phyloP scores from a whole-genome alignment of 2,113 vertebrate genomes.

The Xenopus laevis region DNA sequence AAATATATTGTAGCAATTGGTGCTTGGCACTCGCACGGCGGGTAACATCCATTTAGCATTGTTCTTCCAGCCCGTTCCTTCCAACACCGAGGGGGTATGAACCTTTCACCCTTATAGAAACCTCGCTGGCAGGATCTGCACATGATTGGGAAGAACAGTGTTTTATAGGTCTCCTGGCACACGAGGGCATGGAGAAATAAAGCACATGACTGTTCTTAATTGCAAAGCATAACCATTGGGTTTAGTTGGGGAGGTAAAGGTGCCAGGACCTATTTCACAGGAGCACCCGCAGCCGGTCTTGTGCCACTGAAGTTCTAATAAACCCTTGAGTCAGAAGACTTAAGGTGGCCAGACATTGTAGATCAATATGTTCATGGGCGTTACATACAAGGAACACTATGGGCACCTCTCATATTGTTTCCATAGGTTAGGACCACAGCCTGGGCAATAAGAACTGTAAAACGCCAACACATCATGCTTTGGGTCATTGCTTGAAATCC shows the following conservation, averaged over 20 bases:
- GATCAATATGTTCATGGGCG: too few species aligned
- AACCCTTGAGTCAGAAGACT: too few species aligned
- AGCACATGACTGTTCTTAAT: background rate
- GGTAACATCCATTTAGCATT: constrained; percentile 19
- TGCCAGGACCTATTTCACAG: too few species aligned
- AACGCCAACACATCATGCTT: too few species aligned
- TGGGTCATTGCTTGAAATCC: too few species aligned
- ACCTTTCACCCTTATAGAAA: constrained; percentile 36
- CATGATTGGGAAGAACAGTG: background rate
- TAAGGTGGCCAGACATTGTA: too few species aligned
- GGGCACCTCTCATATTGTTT: too few species aligned
- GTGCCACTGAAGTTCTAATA: too few species aligned
- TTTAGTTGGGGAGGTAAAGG: background rate
- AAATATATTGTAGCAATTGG: constrained; percentile 12
- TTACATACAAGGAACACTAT: too few species aligned
- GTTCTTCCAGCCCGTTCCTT: constrained; percentile 9
- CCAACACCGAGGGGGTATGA: constrained; percentile 17
- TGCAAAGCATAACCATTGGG: background rate
- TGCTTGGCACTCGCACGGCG: constrained; percentile 23
- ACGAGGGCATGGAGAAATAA: background rate
- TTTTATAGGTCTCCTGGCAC: constrained; percentile 3
- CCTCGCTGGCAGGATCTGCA: background rate
- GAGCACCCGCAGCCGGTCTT: too few species aligned
- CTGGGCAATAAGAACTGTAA: too few species aligned
- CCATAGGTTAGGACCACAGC: too few species aligned